Evolutionary conservation across 2,113 vertebrate species (phyloP).

Genomic region (Edolisoma coerulescens): DNA sequence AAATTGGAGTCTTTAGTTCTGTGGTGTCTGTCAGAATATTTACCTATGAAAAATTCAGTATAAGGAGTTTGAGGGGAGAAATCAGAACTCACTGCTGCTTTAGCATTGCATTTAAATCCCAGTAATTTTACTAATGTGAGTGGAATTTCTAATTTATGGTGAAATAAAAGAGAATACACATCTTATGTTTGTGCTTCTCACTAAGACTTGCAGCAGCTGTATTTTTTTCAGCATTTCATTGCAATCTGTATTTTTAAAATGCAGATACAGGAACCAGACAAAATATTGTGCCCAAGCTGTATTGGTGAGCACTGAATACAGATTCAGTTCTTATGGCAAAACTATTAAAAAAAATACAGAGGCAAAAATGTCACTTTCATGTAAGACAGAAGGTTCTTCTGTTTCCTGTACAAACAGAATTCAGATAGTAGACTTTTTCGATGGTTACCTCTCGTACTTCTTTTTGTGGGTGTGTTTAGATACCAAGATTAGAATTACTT

Average conservation of each 20-base stretch:
- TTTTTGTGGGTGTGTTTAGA: background rate
- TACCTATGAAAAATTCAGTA: background rate
- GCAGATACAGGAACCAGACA: background rate
- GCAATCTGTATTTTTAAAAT: background rate
- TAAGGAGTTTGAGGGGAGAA: background rate
- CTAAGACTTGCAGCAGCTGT: background rate
- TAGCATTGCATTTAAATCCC: background rate
- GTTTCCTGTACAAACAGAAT: background rate
- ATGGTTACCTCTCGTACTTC: background rate
- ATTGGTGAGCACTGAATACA: background rate
- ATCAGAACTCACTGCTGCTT: background rate
- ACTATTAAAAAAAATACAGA: background rate
- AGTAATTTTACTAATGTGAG: background rate
- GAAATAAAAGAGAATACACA: background rate
- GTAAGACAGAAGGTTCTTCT: background rate
- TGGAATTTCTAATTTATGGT: background rate
- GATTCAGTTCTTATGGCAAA: background rate
- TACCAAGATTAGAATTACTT: background rate
- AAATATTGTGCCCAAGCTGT: background rate
- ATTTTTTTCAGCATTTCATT: background rate
- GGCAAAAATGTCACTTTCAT: background rate
- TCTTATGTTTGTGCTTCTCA: background rate
- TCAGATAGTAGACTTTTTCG: background rate
- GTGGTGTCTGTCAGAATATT: background rate
- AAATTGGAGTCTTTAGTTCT: background rate